Evolutionary conservation across 2,113 vertebrate genomes (phyloP).

Genomic region (Rhizomys pruinosus): DNA sequence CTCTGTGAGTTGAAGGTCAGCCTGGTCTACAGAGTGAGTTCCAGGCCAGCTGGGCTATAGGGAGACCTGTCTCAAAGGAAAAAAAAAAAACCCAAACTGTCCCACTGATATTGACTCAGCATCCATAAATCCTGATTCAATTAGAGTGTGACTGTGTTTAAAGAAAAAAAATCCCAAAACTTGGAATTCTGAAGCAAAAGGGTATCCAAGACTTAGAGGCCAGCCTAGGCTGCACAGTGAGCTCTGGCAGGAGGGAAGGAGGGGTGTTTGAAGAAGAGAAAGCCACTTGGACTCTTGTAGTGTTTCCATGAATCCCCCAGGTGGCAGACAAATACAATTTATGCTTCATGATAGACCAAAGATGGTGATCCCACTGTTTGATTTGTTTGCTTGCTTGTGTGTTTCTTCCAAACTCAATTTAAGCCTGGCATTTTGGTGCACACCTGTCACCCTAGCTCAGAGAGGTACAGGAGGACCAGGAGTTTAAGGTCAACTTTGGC

Average conservation of each 20-base stretch:
- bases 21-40: too few relatives aligned
- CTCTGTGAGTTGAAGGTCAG: too few relatives aligned
- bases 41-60: too few relatives aligned
- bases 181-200: background rate
- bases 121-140: background rate
- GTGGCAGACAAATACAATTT: slow-evolving; percentile 81
- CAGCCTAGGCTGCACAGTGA: background rate
- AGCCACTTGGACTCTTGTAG: slow-evolving; percentile 2
- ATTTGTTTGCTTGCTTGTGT: background rate
- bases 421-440: background rate
- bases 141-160: background rate
- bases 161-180: background rate
- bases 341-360: background rate
- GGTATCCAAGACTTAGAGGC: background rate
- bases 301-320: slow-evolving; percentile 79
- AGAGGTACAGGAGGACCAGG: background rate
- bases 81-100: too few relatives aligned
- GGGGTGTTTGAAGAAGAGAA: too few relatives aligned
- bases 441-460: background rate
- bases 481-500: background rate
- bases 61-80: too few relatives aligned
- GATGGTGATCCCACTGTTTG: background rate
- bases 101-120: background rate
- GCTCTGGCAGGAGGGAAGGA: background rate
- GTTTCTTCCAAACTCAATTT: background rate